Conservation (phyloP, 64 coral and sea anemone genomes). For the Porites australiensis region DNA sequence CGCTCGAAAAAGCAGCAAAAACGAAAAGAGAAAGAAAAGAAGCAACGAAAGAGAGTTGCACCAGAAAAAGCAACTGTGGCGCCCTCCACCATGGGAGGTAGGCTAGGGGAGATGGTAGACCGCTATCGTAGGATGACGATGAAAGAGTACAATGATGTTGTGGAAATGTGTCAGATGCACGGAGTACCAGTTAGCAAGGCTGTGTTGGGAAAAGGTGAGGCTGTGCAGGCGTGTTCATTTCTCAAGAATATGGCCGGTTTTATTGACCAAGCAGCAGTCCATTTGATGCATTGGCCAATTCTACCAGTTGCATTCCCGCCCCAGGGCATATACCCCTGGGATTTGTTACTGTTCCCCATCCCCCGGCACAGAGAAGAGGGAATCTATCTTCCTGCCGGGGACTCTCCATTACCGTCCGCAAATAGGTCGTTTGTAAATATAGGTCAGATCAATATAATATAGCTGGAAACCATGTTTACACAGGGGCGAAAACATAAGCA, state of each 20-base stretch:
- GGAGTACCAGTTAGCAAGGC: constrained; percentile 86
- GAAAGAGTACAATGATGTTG: constrained; percentile 84
- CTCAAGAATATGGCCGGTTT: neutral
- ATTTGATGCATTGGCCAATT: too few species aligned
- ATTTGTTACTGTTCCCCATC: too few species aligned
- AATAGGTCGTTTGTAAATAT: too few species aligned
- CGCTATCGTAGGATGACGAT: constrained; percentile 78
- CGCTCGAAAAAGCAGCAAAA: constrained; percentile 92
- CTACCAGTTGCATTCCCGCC: too few species aligned
- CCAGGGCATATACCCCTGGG: too few species aligned
- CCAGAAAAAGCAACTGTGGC: constrained; percentile 70
- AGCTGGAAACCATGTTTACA: too few species aligned
- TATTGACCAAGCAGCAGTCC: too few species aligned
- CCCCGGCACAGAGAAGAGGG: too few species aligned
- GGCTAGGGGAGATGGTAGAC: constrained; percentile 75
- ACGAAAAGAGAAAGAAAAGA: constrained; percentile 93
- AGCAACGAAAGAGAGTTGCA: constrained; percentile 69
- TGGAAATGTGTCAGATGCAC: constrained; percentile 96
- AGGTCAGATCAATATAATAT: too few species aligned
- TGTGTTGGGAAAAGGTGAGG: constrained; percentile 85
- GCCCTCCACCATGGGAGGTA: constrained; percentile 79
- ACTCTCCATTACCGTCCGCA: too few species aligned
- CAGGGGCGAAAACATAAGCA: too few species aligned
- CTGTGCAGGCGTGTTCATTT: neutral
- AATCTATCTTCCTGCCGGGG: too few species aligned